phyloP scores from a whole-genome alignment of 2,113 vertebrate genomes.

The Barbus barbus region DNA sequence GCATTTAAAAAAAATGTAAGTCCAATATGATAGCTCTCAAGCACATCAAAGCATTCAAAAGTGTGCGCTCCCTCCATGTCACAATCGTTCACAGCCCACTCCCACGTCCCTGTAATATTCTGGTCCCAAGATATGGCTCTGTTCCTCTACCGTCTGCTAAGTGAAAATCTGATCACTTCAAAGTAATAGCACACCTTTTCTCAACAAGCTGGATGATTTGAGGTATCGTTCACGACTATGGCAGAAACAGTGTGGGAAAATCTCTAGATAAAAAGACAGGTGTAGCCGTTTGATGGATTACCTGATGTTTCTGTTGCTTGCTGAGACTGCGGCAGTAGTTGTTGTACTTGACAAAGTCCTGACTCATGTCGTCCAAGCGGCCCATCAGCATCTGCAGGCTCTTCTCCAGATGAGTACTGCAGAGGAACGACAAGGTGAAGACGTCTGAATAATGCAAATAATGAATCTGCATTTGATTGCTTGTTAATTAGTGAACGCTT shows the following conservation, averaged over 20 bases:
- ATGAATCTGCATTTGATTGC: not conserved
- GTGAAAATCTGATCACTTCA: not conserved
- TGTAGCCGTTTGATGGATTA: constrained; percentile 58
- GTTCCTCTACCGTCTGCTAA: not conserved
- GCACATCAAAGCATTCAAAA: not conserved
- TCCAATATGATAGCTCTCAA: constrained; percentile 8
- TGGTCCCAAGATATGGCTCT: not conserved
- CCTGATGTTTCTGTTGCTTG: constrained; percentile 98
- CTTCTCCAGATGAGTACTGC: constrained; percentile 76
- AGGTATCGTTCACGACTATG: not conserved
- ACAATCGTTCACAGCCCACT: not conserved
- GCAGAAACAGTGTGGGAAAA: not conserved
- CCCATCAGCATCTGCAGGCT: constrained; percentile 98
- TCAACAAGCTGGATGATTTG: not conserved
- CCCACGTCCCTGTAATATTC: no score
- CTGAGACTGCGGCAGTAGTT: constrained; percentile 92
- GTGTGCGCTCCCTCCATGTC: not conserved
- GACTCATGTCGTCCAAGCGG: constrained; percentile 97
- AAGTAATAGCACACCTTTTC: not conserved
- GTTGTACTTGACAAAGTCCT: constrained; percentile 96
- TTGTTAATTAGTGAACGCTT: not conserved
- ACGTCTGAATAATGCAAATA: not conserved
- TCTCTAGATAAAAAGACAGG: not conserved
- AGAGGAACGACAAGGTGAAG: not conserved
- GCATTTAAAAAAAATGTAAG: no score